Percentiles rank a stretch among this genome's conserved stretches.
Conservation (phyloP, 2,888 invertebrate species). For the Thumatha senex region DNA sequence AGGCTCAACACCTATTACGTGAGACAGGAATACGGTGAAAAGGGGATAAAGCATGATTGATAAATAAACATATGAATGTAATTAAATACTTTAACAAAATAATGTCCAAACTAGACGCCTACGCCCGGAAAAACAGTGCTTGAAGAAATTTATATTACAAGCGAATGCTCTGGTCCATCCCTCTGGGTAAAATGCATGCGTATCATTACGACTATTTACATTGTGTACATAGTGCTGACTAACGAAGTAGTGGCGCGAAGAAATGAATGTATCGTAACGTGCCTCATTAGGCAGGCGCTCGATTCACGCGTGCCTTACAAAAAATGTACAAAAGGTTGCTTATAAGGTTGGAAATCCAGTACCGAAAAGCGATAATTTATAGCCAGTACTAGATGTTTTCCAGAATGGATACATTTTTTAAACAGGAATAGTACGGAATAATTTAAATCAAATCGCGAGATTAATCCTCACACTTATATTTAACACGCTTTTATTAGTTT, state of each 20-base stretch:
- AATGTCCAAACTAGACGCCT: too few relatives aligned
- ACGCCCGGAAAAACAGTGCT: too few relatives aligned
- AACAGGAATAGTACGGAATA: too few relatives aligned
- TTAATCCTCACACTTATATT: too few relatives aligned
- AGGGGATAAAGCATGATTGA: too few relatives aligned
- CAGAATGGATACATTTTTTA: too few relatives aligned
- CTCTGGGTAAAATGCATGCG: conserved; percentile 30
- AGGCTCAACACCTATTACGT: too few relatives aligned
- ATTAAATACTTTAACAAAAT: neutral
- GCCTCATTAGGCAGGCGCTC: conserved; percentile 59
- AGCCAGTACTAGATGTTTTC: neutral
- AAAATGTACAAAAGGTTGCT: conserved; percentile 28
- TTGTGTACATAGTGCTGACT: conserved; percentile 59
- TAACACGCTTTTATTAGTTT: too few relatives aligned
- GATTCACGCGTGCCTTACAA: conserved; percentile 48
- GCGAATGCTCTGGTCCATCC: conserved; percentile 16
- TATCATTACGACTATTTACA: conserved; percentile 41
- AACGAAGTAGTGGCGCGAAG: conserved; percentile 53
- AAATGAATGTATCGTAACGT: conserved; percentile 59
- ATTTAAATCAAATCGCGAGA: too few relatives aligned
- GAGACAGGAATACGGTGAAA: too few relatives aligned
- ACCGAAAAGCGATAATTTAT: neutral
- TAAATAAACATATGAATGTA: too few relatives aligned
- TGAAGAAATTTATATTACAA: conserved; percentile 5
- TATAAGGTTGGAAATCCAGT: conserved; percentile 13